These are phyloP conservation scores for Phyllotis vaccarum DNA, from an alignment of 2,797 vertebrate genomes.

Conservation along the genomic window DNA sequence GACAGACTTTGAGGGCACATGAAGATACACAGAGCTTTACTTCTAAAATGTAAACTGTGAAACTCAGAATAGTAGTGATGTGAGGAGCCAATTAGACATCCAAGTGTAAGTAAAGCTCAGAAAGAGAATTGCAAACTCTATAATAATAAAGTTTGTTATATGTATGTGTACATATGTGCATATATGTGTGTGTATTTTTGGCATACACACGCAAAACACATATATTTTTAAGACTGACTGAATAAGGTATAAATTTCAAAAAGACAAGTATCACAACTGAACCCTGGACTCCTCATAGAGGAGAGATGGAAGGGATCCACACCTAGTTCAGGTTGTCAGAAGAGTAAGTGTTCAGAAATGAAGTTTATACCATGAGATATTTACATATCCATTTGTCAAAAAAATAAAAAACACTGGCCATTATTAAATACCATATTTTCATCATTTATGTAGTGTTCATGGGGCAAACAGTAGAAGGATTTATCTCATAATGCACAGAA, in stretches of 20 bases:
- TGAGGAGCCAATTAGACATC: neutral
- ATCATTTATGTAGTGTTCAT: neutral
- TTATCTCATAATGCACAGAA: neutral
- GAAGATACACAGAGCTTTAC: neutral
- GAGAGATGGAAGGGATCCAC: neutral
- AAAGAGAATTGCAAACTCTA: neutral
- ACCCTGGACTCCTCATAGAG: no score
- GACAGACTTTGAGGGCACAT: neutral
- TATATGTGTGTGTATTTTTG: neutral
- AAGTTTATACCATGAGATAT: neutral
- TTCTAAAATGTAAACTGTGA: conserved; percentile 18
- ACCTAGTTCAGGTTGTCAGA: neutral
- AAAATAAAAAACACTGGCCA: neutral
- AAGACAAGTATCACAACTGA: neutral
- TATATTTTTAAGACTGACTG: neutral
- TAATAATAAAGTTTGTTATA: neutral
- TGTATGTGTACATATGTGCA: neutral
- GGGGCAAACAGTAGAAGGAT: neutral
- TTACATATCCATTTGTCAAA: neutral
- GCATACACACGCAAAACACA: neutral
- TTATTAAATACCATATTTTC: neutral
- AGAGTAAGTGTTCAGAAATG: neutral
- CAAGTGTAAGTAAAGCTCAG: neutral
- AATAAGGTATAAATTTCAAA: neutral
- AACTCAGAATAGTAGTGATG: neutral